Conservation (phyloP, 2,888 invertebrate species). For the Synanthedon myopaeformis region DNA sequence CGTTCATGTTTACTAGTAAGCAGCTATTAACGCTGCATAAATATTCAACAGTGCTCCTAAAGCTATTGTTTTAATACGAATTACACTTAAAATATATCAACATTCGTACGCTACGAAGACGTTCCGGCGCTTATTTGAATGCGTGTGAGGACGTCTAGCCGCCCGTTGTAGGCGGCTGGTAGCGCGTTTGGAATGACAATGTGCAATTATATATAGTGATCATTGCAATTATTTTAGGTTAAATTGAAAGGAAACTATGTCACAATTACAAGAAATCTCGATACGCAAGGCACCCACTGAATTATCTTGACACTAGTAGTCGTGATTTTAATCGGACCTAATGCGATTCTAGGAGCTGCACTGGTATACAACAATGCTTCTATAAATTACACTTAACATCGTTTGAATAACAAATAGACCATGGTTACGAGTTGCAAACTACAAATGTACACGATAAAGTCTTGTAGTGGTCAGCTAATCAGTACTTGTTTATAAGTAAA, state of each 20-base stretch:
- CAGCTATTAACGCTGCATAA: slow-evolving; percentile 11
- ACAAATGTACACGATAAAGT: too few species aligned
- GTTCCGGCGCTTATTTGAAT: slow-evolving; percentile 47
- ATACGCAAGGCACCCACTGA: slow-evolving; percentile 10
- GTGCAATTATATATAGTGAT: slow-evolving; percentile 19
- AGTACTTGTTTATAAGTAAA: too few species aligned
- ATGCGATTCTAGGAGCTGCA: slow-evolving; percentile 5
- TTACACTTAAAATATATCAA: slow-evolving; percentile 41
- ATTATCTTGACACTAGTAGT: slow-evolving; percentile 14
- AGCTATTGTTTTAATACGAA: slow-evolving; percentile 33
- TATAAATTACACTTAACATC: slow-evolving; percentile 17
- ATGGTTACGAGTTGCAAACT: slow-evolving; percentile 1
- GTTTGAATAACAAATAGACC: slow-evolving; percentile 19
- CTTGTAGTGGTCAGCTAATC: too few species aligned
- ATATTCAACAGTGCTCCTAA: slow-evolving; percentile 19
- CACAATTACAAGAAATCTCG: slow-evolving; percentile 14
- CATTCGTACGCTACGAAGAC: slow-evolving; percentile 51
- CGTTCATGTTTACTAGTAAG: slow-evolving; percentile 5
- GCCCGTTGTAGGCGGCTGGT: slow-evolving; percentile 28
- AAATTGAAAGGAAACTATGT: slow-evolving; percentile 49
- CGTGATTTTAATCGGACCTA: slow-evolving; percentile 8
- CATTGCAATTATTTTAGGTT: slow-evolving; percentile 41
- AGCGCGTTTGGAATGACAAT: slow-evolving; percentile 7
- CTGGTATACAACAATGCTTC: slow-evolving; percentile 14
- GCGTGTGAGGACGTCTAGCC: slow-evolving; percentile 32